Percentiles rank a stretch among this genome's conserved stretches.
phyloP scores from a whole-genome alignment of 2,797 vertebrate species.

The Parauchenoglanis punctatus region DNA sequence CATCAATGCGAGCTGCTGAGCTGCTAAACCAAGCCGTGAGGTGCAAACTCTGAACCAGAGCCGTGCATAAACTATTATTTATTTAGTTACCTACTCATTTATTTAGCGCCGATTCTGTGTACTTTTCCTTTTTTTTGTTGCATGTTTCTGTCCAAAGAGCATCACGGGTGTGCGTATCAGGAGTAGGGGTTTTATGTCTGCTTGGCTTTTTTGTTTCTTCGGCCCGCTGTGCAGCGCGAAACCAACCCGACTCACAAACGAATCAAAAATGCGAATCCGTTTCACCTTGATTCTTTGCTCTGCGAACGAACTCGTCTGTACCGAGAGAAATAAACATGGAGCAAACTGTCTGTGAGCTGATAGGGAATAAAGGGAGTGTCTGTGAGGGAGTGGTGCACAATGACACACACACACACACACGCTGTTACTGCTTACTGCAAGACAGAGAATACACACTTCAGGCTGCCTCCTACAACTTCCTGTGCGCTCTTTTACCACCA shows the following conservation, averaged over 20 bases:
- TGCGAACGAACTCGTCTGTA: background rate
- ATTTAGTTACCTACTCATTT: background rate
- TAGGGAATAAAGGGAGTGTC: too few species aligned
- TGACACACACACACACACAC: background rate
- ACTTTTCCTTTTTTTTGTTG: background rate
- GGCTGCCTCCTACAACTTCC: background rate
- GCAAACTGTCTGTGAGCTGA: background rate
- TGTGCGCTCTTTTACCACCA: background rate
- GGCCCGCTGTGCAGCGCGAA: background rate
- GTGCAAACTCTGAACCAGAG: background rate
- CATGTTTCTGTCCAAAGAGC: background rate
- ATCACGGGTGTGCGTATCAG: too few species aligned
- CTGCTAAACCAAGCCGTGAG: background rate
- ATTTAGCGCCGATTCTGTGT: background rate
- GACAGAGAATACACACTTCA: background rate
- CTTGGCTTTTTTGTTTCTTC: background rate
- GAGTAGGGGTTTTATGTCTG: background rate
- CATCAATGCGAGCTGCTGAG: background rate
- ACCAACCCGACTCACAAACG: background rate
- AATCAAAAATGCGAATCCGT: background rate
- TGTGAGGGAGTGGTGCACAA: background rate
- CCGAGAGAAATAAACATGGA: background rate
- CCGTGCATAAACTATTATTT: background rate
- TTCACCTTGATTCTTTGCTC: background rate
- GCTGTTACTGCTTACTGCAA: background rate